These are phyloP conservation scores for Rhabdomys dilectus DNA, from an alignment of 2,113 vertebrate species.

Conservation along the genomic window DNA sequence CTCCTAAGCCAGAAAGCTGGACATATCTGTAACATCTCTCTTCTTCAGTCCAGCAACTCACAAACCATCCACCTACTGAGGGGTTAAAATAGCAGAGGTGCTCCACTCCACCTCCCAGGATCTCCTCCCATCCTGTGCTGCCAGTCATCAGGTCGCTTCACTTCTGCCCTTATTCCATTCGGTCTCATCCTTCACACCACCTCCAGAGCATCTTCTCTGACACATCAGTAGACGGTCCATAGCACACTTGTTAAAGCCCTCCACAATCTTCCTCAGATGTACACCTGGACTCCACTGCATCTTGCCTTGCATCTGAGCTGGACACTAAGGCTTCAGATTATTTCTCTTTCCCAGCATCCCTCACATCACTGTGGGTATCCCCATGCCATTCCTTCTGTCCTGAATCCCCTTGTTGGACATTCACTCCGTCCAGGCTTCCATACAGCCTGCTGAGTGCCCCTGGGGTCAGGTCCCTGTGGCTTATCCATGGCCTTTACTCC, in stretches of 20 bases:
- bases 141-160: neutral
- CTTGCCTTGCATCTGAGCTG: too few relatives aligned
- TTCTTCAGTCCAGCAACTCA: neutral
- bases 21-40: neutral
- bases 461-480: neutral
- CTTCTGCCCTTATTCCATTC: neutral
- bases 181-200: neutral
- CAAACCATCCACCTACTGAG: neutral
- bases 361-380: neutral
- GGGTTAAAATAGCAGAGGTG: neutral
- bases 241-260: neutral
- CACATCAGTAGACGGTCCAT: neutral
- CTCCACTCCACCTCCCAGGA: neutral
- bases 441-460: neutral
- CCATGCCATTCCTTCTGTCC: neutral
- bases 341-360: neutral
- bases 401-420: neutral
- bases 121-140: neutral
- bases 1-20: neutral
- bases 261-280: neutral
- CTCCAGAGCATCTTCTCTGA: neutral
- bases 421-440: accelerated
- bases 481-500: neutral
- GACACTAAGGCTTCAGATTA: too few relatives aligned
- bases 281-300: neutral